Base-by-base conservation (phyloP, 2,888 invertebrate genomes). In the Microctonus brassicae region DNA sequence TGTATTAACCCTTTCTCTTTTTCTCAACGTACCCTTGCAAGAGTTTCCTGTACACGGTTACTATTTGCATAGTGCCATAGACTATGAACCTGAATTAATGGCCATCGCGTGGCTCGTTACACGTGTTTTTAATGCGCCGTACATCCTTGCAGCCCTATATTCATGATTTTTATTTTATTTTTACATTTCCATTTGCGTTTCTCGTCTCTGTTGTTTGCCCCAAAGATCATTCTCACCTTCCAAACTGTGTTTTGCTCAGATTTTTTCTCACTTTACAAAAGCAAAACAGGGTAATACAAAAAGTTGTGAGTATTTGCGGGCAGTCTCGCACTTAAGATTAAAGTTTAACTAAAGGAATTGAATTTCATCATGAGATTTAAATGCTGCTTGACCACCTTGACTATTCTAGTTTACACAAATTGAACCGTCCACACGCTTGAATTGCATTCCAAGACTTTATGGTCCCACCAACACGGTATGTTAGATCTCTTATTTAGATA, bases 41-140 rank as follows among this genome's bases (percentile, higher is more conserved):
- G 76, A 82, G 79, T 83, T 84, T 84, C 83, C 82, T 81, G 83
- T 84, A 84, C 84, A 84, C 75, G 81, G n/a, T n/a, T 69, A 72
- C 74, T 77, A 81, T 81, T 81, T 78, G 81, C 80, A 81, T 81
- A 80, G 79, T 78, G 68, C 76, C 78, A 73, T 78, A 78, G 78
- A 75, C 77, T 61, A 76, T 77, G 73, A 77, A 76, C 77, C 77
- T 81, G 81, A 83, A 81, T 84, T 82, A 82, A 83, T 84, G 80
- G 78, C 76, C 69, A 80, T 61, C 75, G 79, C 78, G 77, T 66
- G 73, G 69, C 80, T 82, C 78, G 78, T 81, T 81, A 82, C 82
- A 82, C 77, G 77, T 79, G 79, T 81, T 76, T 74, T 66, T 72
- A 66, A 74, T 67, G 58, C 73, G 68, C 39, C 58, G 67, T 69